Evolutionary conservation across 2,113 vertebrate genomes (phyloP), one percentile per base, ranked within the genome.

Genomic region (Neogale vison): DNA sequence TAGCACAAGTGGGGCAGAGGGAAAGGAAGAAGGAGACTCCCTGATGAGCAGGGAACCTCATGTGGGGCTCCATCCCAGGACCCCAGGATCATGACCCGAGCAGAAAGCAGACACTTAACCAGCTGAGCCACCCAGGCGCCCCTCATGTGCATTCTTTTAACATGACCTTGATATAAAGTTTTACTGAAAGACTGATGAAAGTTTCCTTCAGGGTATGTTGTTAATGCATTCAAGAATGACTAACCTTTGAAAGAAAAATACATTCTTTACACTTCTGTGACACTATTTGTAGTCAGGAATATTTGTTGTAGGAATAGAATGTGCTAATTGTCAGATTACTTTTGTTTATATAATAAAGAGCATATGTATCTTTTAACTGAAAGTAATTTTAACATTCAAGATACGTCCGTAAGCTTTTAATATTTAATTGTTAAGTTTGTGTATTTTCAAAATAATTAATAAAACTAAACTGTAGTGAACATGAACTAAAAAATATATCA

Each of bases 261-360:
- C n/a, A 39, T 67, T 61, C 24, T 80, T 57, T 87, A 86, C 4
- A 45, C 93, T 92, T 92, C n/a, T 50, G 1, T 77, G 24, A 65
- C 47, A 26, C 23, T 71, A 88, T 31, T 74, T 93, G 29, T 84
- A 42, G 34, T 74, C 55, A 86, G 74, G 63, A 84, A 61, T 93
- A 93, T n/a, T 61, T 85, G 31, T 63, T 69, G 0, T 92, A 61
- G 2, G 4, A 57, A 42, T 69, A 47, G 61, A 84, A 86, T 94
- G 39, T 94, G 42, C 79, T 63, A 15, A 47, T 92, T n/a, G 39
- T 92, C 65, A 76, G 3, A 84, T 87, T 95, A 74, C 17, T 77
- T 94, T 94, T 83, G 34, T 96, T 88, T 69, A 88, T 26, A 88
- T 95, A 85, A 85, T 82, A 90, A 93, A 69, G 24, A 17, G 15